phyloP scores from a whole-genome alignment of 2,797 vertebrate genomes.

The Ciconia nigra region DNA sequence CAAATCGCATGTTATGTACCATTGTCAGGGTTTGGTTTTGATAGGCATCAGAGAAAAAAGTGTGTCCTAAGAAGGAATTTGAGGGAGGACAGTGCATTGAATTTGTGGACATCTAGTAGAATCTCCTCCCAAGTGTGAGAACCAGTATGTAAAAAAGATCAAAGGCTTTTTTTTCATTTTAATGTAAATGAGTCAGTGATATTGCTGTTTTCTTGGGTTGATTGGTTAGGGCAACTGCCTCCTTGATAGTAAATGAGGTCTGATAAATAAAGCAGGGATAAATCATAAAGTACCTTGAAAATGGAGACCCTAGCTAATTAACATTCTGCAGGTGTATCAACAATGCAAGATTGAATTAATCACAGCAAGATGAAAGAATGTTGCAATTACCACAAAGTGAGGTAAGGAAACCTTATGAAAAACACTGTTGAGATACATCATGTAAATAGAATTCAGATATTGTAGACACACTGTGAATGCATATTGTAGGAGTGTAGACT shows the following conservation, averaged over 20 bases:
- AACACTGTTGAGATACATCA: neutral
- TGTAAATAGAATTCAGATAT: neutral
- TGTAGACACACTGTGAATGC: neutral
- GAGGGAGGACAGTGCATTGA: neutral
- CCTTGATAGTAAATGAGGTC: neutral
- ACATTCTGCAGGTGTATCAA: neutral
- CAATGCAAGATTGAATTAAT: neutral
- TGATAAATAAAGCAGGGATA: neutral
- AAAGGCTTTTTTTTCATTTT: neutral
- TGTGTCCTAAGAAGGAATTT: neutral
- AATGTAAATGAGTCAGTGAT: neutral
- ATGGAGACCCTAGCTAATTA: neutral
- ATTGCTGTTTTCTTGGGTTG: neutral
- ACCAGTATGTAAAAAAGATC: neutral
- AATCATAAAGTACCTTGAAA: neutral
- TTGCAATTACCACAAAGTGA: neutral
- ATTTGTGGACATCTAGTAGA: neutral
- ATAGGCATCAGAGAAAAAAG: neutral
- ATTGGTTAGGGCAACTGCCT: neutral
- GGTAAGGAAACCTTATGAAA: neutral
- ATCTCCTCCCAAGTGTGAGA: neutral
- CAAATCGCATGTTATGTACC: neutral
- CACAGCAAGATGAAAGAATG: conserved; percentile 4
- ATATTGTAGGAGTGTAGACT: neutral
- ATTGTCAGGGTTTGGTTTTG: neutral